Conservation (phyloP, 2,113 vertebrate species). For the Cyprinus carpio region DNA sequence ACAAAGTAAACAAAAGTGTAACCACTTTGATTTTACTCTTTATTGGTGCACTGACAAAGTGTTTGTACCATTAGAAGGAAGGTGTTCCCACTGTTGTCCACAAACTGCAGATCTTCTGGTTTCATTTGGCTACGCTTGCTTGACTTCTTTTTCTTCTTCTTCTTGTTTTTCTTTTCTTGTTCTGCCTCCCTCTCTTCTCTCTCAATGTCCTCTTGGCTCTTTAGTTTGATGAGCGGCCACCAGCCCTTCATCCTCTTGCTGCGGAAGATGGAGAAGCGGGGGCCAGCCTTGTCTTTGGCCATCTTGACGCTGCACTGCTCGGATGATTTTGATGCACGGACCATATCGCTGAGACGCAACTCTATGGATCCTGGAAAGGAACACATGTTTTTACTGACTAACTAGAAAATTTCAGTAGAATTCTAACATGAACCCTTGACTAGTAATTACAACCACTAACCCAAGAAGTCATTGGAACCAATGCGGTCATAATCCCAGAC, state of each 20-base stretch:
- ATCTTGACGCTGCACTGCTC: conserved; percentile 82
- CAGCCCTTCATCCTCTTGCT: conserved; percentile 88
- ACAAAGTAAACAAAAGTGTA: neutral
- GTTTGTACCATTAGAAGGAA: conserved; percentile 81
- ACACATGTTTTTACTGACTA: neutral
- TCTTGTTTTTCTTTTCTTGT: conserved; percentile 72
- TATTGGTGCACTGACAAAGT: neutral
- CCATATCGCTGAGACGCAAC: conserved; percentile 86
- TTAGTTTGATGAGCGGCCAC: conserved; percentile 89
- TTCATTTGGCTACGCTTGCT: conserved; percentile 73
- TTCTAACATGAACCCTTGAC: neutral
- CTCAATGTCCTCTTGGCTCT: conserved; percentile 81
- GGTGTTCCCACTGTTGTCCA: conserved; percentile 78
- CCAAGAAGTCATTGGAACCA: conserved; percentile 88
- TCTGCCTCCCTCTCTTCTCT: conserved; percentile 78
- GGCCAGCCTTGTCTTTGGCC: conserved; percentile 81
- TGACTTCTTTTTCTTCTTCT: conserved; percentile 71
- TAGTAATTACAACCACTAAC: conserved; percentile 65
- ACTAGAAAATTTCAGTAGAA: neutral
- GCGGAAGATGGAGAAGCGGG: conserved; percentile 86
- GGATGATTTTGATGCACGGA: conserved; percentile 78
- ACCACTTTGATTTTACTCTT: neutral
- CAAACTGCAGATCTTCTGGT: conserved; percentile 82
- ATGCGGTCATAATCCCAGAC: conserved; percentile 95
- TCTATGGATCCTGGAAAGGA: conserved; percentile 80